These are phyloP conservation scores for Dasysyrphus tricinctus DNA, from an alignment of 2,888 invertebrate genomes.

Conservation along the genomic window DNA sequence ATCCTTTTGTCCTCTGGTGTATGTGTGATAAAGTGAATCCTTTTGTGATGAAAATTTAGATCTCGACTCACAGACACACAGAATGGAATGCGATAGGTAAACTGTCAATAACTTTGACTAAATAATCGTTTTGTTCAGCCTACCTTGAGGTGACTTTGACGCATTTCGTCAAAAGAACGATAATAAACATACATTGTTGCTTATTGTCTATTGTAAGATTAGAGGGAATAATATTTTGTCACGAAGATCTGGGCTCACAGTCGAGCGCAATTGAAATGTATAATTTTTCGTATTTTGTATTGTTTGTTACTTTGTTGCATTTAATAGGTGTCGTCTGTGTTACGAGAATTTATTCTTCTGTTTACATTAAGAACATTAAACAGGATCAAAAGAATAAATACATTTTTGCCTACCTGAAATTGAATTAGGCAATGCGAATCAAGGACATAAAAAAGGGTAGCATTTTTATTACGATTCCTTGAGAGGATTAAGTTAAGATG, in stretches of 20 bases:
- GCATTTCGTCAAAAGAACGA: conserved; percentile 38
- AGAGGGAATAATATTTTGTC: conserved; percentile 70
- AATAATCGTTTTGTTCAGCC: conserved; percentile 52
- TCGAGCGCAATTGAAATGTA: conserved; percentile 71
- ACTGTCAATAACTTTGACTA: conserved; percentile 72
- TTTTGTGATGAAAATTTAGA: conserved; percentile 32
- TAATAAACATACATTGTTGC: conserved; percentile 50
- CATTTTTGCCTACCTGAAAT: conserved; percentile 57
- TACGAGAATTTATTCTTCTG: conserved; percentile 9
- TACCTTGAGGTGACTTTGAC: conserved; percentile 55
- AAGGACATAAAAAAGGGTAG: conserved; percentile 65
- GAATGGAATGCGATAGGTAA: conserved; percentile 59
- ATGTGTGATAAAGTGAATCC: conserved; percentile 34
- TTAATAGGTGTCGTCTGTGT: conserved; percentile 32
- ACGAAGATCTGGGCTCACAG: conserved; percentile 59
- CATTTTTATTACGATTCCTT: conserved; percentile 64
- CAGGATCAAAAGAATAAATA: conserved; percentile 65
- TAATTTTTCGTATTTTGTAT: conserved; percentile 33
- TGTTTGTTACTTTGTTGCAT: conserved; percentile 65
- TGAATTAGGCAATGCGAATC: conserved; percentile 61
- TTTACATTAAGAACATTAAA: conserved; percentile 59
- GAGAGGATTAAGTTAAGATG: conserved; percentile 72
- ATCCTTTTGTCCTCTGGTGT: conserved; percentile 23
- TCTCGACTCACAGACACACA: conserved; percentile 39
- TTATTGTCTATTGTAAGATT: conserved; percentile 8